phyloP scores from a whole-genome alignment of 2,113 vertebrate species.

The Glaucomys volans region DNA sequence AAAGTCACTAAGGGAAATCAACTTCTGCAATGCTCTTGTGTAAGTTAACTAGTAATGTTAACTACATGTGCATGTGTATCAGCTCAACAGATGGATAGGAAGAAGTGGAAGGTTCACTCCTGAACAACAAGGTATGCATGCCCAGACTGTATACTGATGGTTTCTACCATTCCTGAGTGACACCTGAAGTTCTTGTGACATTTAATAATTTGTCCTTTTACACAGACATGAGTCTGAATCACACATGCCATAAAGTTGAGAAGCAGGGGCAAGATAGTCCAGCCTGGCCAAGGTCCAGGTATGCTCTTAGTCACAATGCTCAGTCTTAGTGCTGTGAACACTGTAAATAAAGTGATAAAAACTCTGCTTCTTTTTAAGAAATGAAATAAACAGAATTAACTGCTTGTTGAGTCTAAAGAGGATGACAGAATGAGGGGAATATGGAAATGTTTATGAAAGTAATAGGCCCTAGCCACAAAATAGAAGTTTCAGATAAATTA shows the following conservation, averaged over 20 bases:
- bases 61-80: background rate
- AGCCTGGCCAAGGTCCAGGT: background rate
- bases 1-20: background rate
- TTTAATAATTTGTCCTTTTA: background rate
- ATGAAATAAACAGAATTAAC: slow-evolving; percentile 60
- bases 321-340: background rate
- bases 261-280: background rate
- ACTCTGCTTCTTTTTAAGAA: slow-evolving; percentile 39
- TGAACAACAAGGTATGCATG: background rate
- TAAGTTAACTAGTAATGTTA: background rate
- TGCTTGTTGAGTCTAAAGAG: background rate
- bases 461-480: slow-evolving; percentile 66
- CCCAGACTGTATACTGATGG: background rate
- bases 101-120: background rate
- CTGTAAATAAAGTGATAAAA: background rate
- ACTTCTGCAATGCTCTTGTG: background rate
- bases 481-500: slow-evolving; percentile 64
- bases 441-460: slow-evolving; percentile 73
- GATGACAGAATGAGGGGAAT: slow-evolving; percentile 41
- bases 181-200: background rate
- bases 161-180: background rate
- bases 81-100: background rate
- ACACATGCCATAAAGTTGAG: background rate
- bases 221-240: slow-evolving; percentile 26
- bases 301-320: background rate